Percentiles rank a stretch among this genome's conserved stretches.
These are phyloP conservation scores for Sinotaia quadrata DNA, from an alignment of 2,888 invertebrate genomes.

Conservation along the genomic window DNA sequence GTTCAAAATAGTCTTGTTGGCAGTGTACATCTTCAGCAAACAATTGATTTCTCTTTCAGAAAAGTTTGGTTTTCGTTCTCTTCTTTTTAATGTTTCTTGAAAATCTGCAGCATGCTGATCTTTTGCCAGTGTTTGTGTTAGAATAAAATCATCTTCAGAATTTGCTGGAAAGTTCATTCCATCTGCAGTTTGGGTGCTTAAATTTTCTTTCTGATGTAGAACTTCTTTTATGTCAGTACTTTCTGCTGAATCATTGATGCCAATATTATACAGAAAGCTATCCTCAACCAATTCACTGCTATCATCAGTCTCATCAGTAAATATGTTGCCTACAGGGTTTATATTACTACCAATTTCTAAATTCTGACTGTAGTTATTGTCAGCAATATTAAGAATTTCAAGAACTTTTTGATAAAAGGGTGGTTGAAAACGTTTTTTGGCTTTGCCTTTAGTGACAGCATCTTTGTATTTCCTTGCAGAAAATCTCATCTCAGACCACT, in stretches of 20 bases:
- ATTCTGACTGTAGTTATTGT: background rate
- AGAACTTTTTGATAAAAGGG: background rate
- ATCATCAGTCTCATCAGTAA: no score
- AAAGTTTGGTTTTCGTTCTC: slow-evolving; percentile 3
- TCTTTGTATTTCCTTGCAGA: background rate
- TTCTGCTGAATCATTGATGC: no score
- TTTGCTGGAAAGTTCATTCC: no score
- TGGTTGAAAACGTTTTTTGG: background rate
- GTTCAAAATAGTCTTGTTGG: background rate
- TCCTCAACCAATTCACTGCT: background rate
- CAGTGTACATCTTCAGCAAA: background rate
- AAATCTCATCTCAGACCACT: background rate
- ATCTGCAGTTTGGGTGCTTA: no score
- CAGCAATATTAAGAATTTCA: background rate
- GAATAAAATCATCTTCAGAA: no score
- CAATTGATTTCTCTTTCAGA: background rate
- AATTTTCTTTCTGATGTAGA: no score
- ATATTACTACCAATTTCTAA: background rate
- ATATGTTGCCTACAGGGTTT: background rate
- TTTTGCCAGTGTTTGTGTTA: no score
- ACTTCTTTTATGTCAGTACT: no score
- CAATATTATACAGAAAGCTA: background rate
- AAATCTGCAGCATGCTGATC: no score
- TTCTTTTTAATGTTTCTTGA: no score
- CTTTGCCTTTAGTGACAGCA: background rate